Evolutionary conservation across 92 coral and sea anemone species (phyloP).

Genomic region (Epizoanthus stellaris): DNA sequence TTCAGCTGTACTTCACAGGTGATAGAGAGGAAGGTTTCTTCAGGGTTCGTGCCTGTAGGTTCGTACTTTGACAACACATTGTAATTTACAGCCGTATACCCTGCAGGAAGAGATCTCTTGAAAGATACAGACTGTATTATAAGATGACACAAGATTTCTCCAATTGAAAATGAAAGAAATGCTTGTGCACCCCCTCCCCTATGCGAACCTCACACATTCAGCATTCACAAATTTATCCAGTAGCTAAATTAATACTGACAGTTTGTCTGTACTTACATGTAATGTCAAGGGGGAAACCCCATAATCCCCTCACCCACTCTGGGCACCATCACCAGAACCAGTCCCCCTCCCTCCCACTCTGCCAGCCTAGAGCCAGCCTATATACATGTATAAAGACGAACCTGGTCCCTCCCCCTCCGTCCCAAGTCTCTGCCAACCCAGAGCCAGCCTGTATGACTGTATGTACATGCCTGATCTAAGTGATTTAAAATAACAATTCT

Average conservation of each 20-base stretch:
- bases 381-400: too few relatives aligned
- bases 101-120: too few relatives aligned
- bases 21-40: slow-evolving; percentile 84
- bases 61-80: background rate
- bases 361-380: background rate
- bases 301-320: background rate
- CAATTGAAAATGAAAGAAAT: too few relatives aligned
- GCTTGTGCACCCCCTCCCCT: too few relatives aligned
- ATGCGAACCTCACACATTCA: too few relatives aligned
- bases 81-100: background rate
- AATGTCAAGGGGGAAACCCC: background rate
- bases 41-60: slow-evolving; percentile 99
- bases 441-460: background rate
- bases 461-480: background rate
- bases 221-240: too few relatives aligned
- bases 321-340: too few relatives aligned
- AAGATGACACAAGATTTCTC: too few relatives aligned
- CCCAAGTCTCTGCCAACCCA: background rate
- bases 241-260: too few relatives aligned
- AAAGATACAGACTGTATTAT: too few relatives aligned
- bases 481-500: background rate
- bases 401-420: background rate
- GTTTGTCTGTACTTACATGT: background rate
- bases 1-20: slow-evolving; percentile 89
- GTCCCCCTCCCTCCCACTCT: background rate